Evolutionary conservation across 2,113 vertebrate species (phyloP).

Genomic region (Datnioides undecimradiatus): DNA sequence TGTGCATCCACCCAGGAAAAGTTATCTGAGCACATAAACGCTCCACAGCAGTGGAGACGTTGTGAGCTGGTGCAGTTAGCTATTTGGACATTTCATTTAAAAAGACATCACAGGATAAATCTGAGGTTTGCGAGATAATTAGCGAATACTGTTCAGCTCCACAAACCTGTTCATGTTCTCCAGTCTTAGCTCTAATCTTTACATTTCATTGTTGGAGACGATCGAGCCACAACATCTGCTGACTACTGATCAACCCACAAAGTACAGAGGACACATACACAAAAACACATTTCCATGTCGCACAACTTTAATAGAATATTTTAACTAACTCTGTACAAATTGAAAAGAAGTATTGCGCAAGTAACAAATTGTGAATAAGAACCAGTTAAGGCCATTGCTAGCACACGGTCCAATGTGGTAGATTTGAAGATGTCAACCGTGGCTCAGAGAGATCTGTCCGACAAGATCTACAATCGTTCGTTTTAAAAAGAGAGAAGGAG

Average conservation of each 20-base stretch:
- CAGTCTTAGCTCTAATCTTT: not conserved
- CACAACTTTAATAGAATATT: slow-evolving; percentile 99
- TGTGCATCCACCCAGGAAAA: not conserved
- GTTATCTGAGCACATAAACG: not conserved
- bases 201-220: not conserved
- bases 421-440: slow-evolving; percentile 81
- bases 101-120: not conserved
- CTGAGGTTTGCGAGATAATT: not conserved
- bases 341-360: slow-evolving; percentile 93
- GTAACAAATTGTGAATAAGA: slow-evolving; percentile 90
- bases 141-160: too few species aligned
- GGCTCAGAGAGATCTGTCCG: slow-evolving; percentile 71
- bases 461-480: slow-evolving; percentile 72
- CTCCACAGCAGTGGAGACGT: not conserved
- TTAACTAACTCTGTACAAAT: slow-evolving; percentile 98
- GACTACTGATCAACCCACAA: not conserved
- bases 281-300: slow-evolving; percentile 76
- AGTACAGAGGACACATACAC: not conserved
- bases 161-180: not conserved
- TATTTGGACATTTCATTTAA: not conserved
- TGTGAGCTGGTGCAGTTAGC: not conserved
- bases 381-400: slow-evolving; percentile 92
- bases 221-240: not conserved
- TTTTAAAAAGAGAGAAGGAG: slow-evolving; percentile 53
- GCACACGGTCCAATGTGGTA: slow-evolving; percentile 86